Conservation (phyloP, 1,140 invertebrate species). For the Antheraea pernyi region DNA sequence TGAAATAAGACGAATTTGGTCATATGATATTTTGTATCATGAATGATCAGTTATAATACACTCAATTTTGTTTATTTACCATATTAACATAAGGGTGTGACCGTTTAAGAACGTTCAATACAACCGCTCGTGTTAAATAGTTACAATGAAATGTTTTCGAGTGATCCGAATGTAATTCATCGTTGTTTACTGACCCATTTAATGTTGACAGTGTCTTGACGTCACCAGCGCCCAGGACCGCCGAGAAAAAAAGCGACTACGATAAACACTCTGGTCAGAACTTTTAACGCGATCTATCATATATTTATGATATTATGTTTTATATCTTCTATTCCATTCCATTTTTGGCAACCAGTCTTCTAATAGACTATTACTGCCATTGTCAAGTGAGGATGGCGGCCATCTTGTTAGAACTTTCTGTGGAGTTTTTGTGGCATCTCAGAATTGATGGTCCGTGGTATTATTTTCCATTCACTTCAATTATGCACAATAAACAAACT, state of each 20-base stretch:
- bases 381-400: too few relatives aligned
- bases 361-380: too few relatives aligned
- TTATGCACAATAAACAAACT: too few relatives aligned
- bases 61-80: neutral
- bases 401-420: too few relatives aligned
- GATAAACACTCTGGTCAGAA: slow-evolving; percentile 38
- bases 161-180: slow-evolving; percentile 54
- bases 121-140: slow-evolving; percentile 23
- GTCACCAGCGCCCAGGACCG: slow-evolving; percentile 52
- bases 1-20: too few relatives aligned
- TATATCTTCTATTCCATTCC: too few relatives aligned
- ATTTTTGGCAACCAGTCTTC: too few relatives aligned
- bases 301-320: slow-evolving; percentile 29
- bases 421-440: too few relatives aligned
- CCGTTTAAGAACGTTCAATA: slow-evolving; percentile 28
- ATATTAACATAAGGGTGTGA: neutral
- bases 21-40: neutral
- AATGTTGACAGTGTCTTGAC: slow-evolving; percentile 68
- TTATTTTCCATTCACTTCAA: too few relatives aligned
- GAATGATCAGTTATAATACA: neutral
- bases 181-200: slow-evolving; percentile 68
- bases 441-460: too few relatives aligned
- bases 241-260: slow-evolving; percentile 42
- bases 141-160: slow-evolving; percentile 42
- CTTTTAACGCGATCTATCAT: slow-evolving; percentile 32